Evolutionary conservation across 2,888 invertebrate species (phyloP).

Genomic region (Ophraella communa): DNA sequence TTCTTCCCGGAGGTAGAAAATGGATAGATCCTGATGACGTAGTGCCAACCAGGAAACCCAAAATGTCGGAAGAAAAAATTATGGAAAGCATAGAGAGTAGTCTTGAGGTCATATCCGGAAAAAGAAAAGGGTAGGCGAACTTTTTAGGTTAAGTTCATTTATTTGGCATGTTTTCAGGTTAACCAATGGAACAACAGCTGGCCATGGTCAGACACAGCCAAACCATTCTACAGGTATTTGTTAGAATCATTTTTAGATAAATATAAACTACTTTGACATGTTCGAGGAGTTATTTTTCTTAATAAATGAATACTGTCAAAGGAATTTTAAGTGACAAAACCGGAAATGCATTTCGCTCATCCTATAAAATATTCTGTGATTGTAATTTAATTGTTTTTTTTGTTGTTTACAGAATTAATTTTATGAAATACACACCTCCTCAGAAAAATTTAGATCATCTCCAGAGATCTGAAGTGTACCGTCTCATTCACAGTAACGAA

Average conservation of each 20-base stretch:
- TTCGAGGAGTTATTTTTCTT: too few relatives aligned
- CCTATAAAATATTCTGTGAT: not conserved
- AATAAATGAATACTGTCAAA: too few relatives aligned
- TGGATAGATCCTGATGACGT: conserved; percentile 86
- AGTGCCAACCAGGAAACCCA: conserved; percentile 49
- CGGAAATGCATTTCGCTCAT: not conserved
- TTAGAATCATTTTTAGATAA: not conserved
- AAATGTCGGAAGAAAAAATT: conserved; percentile 86
- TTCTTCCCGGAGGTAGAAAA: conserved; percentile 78
- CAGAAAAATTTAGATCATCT: conserved; percentile 77
- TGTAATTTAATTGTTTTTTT: not conserved
- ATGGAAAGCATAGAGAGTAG: conserved; percentile 84
- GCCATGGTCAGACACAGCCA: conserved; percentile 67
- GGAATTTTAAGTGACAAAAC: too few relatives aligned
- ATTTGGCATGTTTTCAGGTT: conserved; percentile 64
- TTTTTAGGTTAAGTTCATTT: conserved; percentile 23
- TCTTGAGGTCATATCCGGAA: conserved; percentile 84
- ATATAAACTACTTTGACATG: not conserved
- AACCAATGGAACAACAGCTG: conserved; percentile 69
- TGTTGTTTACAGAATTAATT: conserved; percentile 64
- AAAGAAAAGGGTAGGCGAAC: conserved; percentile 78
- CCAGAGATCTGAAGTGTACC: conserved; percentile 81
- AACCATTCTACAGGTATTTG: conserved; percentile 66
- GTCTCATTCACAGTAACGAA: conserved; percentile 77
- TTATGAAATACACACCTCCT: conserved; percentile 87